Evolutionary conservation across 2,113 vertebrate species (phyloP).

Genomic region (Thryonomys swinderianus): DNA sequence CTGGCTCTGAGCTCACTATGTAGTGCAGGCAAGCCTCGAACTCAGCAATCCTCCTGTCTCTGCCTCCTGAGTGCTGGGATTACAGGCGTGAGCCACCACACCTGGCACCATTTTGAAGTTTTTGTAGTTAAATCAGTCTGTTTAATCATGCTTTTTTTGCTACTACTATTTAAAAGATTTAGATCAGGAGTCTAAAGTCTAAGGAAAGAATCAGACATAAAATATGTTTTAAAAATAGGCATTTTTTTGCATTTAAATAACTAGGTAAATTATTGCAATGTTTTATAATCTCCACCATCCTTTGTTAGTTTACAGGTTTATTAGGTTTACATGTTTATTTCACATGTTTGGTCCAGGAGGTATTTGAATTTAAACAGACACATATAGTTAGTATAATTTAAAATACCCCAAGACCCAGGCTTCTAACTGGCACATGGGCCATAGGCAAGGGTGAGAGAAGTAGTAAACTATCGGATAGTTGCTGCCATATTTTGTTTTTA

Average conservation of each 20-base stretch:
- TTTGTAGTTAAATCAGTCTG: background rate
- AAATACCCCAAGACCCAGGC: background rate
- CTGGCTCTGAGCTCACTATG: too few species aligned
- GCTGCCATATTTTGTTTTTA: background rate
- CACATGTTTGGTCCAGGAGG: background rate
- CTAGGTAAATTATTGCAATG: background rate
- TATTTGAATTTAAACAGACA: background rate
- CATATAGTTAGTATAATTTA: slow-evolving; percentile 9
- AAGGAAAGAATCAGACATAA: background rate
- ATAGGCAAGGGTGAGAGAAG: background rate
- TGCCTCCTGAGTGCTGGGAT: too few species aligned
- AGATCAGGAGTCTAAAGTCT: background rate
- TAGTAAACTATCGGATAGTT: background rate
- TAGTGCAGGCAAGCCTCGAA: too few species aligned
- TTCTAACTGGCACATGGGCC: background rate
- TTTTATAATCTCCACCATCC: background rate
- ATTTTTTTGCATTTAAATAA: background rate
- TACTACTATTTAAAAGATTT: slow-evolving; percentile 10
- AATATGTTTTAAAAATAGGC: slow-evolving; percentile 19
- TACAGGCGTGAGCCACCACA: too few species aligned
- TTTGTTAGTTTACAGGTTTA: background rate
- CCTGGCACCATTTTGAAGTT: background rate
- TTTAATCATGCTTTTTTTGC: background rate
- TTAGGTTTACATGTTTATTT: background rate
- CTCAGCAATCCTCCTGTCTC: too few species aligned